Evolutionary conservation across 2,888 invertebrate species (phyloP), one percentile per base, ranked within the genome.

Genomic region (Coleophora flavipennella): DNA sequence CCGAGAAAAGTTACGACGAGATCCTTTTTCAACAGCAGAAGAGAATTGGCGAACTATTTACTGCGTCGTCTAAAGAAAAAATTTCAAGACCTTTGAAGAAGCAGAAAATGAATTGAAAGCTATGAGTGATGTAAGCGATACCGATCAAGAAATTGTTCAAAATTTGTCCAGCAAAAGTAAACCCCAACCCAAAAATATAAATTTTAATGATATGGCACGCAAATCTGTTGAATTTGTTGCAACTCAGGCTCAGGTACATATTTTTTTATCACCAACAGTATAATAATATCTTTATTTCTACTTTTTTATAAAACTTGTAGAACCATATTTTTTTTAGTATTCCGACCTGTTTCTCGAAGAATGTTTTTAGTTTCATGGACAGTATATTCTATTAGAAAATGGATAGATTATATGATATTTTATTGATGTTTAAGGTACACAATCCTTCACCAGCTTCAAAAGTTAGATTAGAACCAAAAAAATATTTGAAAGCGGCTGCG

Each of bases 11-110:
- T 33, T 38, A 38, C 27, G 38, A 38, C 33, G 38, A 26, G 38
- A 38, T 33, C 33, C 33, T 27, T 38, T 38, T 33, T 38, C 38
- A 26, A 38, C 14, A 38, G 33, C 38, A 11, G 33, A 38, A 38
- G 38, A 38, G 14, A 38, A 13, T 27, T 38, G 38, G 38, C 33
- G 33, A 14, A 33, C 27, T 38, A 38, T 28, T 12, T 13, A 11
- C 27, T 38, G 33, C 25, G 14, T 38, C 27, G 14, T 38, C 12
- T 33, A 38, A 38, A 38, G 38, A 12, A 38, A 38, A 33, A 33
- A 38, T 13, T 27, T 33, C 13, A 33, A 13, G 27, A 38, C 13
- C 33, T 38, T 38, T 33, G 28, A 38, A 11, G 38, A 33, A 33
- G 38, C 38, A 13, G 33, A 38, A 38, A 38, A 4, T 6, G 27